A percentile compares a stretch with the other conserved stretches of the same genome.
Conservation (phyloP, 2,797 vertebrate species). For the Tenualosa ilisha region DNA sequence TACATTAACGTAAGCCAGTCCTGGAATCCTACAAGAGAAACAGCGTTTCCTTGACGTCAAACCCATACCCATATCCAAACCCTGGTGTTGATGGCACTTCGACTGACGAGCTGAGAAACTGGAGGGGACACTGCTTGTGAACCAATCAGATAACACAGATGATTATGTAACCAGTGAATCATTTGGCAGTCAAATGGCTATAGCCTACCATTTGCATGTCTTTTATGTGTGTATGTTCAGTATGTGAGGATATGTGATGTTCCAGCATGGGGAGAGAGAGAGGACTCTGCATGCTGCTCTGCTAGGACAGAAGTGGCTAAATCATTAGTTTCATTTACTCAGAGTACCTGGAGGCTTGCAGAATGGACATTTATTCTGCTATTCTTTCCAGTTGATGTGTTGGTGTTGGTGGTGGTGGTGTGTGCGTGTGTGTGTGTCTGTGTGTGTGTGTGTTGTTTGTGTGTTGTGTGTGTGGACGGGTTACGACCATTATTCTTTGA, state of each 20-base stretch:
- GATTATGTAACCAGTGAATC: no score
- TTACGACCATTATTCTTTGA: neutral
- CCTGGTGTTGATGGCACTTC: neutral
- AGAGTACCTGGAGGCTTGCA: neutral
- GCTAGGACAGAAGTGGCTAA: neutral
- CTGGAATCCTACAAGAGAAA: neutral
- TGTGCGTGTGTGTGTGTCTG: neutral
- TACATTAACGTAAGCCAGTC: no score
- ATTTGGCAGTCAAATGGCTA: no score
- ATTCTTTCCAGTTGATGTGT: neutral
- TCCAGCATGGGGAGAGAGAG: neutral
- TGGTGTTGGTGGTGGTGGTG: neutral
- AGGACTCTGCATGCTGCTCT: neutral
- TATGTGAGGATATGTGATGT: no score
- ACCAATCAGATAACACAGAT: neutral
- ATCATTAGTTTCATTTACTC: neutral
- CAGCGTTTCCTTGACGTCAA: neutral
- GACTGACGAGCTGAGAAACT: neutral
- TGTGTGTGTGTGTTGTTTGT: neutral
- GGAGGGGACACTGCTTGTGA: neutral
- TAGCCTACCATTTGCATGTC: no score
- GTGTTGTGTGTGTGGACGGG: neutral
- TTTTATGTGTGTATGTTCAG: no score
- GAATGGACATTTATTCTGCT: neutral
- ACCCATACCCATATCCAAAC: no score